Conservation (phyloP, 1,140 invertebrate species). For the Drosophila bipectinata region DNA sequence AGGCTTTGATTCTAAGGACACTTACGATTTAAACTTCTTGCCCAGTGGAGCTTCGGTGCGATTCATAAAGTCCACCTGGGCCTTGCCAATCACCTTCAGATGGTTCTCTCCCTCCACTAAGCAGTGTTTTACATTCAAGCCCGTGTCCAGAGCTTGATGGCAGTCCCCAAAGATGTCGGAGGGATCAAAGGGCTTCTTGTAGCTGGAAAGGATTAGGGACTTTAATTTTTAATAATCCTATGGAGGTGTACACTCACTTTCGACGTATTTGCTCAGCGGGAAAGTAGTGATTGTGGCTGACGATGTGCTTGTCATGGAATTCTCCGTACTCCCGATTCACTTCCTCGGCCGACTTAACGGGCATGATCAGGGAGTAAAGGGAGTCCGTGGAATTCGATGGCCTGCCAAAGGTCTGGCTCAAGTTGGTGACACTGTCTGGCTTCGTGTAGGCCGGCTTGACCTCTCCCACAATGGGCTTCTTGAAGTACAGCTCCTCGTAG, state of each 20-base stretch:
- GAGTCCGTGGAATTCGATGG: background rate
- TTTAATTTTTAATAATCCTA: background rate
- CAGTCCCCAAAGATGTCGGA: conserved; percentile 25
- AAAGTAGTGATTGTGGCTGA: conserved; percentile 76
- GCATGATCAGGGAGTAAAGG: conserved; percentile 58
- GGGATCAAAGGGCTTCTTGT: conserved; percentile 42
- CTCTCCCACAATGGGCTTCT: conserved; percentile 52
- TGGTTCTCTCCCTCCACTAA: conserved; percentile 46
- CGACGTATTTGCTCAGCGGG: conserved; percentile 65
- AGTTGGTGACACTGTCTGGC: conserved; percentile 62
- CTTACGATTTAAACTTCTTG: conserved; percentile 46
- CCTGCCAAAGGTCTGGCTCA: conserved; percentile 57
- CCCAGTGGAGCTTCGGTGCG: conserved; percentile 55
- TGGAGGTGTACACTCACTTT: conserved; percentile 28
- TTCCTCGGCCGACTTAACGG: conserved; percentile 49
- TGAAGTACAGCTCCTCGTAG: conserved; percentile 68
- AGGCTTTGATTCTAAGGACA: background rate
- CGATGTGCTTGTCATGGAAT: conserved; percentile 63
- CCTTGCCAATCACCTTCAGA: conserved; percentile 59
- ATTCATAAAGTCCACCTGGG: conserved; percentile 66
- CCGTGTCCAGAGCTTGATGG: conserved; percentile 15
- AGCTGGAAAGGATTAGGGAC: conserved; percentile 33
- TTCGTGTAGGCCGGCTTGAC: conserved; percentile 47
- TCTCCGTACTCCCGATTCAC: conserved; percentile 55
- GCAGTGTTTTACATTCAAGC: conserved; percentile 54